phyloP scores from a whole-genome alignment of 2,888 invertebrate genomes.

The Sceliomorpha sp. region DNA sequence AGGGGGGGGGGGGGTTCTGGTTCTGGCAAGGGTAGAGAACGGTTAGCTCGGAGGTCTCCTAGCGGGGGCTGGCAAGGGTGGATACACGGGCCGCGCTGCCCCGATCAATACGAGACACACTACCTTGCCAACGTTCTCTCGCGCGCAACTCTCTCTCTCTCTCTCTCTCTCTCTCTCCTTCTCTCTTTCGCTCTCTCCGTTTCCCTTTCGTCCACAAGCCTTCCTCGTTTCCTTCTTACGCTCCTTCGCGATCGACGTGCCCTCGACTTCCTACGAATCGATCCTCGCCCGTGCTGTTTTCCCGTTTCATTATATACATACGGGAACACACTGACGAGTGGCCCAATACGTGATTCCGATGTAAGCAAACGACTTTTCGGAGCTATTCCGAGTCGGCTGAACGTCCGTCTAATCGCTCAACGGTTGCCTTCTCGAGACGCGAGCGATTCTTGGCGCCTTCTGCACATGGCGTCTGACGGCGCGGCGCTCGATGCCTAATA shows the following conservation, averaged over 20 bases:
- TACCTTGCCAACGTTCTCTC: constrained; percentile 52
- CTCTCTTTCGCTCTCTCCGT: constrained; percentile 12
- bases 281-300: constrained; percentile 18
- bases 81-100: constrained; percentile 46
- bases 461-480: too few relatives aligned
- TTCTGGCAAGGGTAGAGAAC: constrained; percentile 38
- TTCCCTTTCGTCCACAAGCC: constrained; percentile 4
- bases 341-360: too few relatives aligned
- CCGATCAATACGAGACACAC: constrained; percentile 53
- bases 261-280: constrained; percentile 25
- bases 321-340: too few relatives aligned
- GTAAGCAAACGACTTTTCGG: too few relatives aligned
- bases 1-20: too few relatives aligned
- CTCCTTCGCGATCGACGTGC: constrained; percentile 13
- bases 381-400: too few relatives aligned
- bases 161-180: background rate
- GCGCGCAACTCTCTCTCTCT: constrained; percentile 31
- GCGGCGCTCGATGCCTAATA: too few relatives aligned
- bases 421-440: too few relatives aligned
- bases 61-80: constrained; percentile 34
- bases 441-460: too few relatives aligned
- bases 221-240: constrained; percentile 1
- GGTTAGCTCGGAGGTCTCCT: constrained; percentile 46
- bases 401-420: too few relatives aligned
- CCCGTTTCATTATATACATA: constrained; percentile 11